Conservation (phyloP, 2,888 invertebrate species). For the Sthenelais limicola region DNA sequence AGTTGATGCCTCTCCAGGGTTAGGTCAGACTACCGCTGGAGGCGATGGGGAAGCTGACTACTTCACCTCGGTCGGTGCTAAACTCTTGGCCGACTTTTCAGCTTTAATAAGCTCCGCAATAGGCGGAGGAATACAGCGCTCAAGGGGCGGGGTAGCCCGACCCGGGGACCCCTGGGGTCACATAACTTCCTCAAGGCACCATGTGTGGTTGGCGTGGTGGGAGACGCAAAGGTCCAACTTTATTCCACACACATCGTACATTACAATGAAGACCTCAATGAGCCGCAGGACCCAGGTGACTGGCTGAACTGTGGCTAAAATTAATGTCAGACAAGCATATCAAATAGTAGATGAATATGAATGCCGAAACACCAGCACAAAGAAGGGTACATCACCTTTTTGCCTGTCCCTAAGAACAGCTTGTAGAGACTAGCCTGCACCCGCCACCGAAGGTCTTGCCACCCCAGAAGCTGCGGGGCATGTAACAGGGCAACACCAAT, state of each 20-base stretch:
- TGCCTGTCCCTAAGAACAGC: no score
- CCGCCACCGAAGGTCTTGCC: no score
- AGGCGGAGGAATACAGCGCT: not conserved
- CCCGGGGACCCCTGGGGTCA: not conserved
- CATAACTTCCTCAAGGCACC: not conserved
- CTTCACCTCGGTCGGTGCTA: not conserved
- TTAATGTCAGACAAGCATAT: conserved; percentile 39
- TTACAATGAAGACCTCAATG: conserved; percentile 23
- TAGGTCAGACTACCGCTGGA: not conserved
- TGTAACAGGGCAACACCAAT: no score
- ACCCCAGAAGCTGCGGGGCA: no score
- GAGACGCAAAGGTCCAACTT: not conserved
- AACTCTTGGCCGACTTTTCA: not conserved
- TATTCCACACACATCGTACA: conserved; percentile 28
- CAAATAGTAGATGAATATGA: conserved; percentile 37
- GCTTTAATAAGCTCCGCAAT: not conserved
- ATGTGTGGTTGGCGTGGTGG: not conserved
- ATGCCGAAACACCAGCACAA: no score
- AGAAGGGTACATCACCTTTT: no score
- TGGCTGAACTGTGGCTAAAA: conserved; percentile 36
- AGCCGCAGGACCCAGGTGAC: conserved; percentile 6
- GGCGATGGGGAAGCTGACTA: not conserved
- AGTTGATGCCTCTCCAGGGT: not conserved
- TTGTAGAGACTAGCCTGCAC: no score
- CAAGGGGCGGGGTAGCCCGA: not conserved